Percentiles rank a stretch among this genome's conserved stretches.
Conservation (phyloP, 2,888 invertebrate genomes). For the Xestoiulus laeticollis region DNA sequence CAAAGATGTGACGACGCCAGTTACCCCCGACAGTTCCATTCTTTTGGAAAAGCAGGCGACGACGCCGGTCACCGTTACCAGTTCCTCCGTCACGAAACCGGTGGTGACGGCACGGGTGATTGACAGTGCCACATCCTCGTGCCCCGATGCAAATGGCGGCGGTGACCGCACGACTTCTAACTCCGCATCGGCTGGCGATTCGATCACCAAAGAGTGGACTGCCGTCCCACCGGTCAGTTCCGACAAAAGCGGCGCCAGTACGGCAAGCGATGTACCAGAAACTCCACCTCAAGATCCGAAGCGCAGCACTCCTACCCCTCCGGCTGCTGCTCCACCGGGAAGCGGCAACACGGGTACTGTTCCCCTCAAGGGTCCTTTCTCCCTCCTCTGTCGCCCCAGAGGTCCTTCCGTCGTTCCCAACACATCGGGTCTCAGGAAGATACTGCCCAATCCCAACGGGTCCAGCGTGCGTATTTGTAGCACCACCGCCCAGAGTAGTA, state of each 20-base stretch:
- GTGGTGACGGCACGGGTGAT: background rate
- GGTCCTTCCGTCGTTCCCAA: background rate
- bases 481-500: too few relatives aligned
- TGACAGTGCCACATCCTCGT: background rate
- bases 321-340: background rate
- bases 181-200: background rate
- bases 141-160: background rate
- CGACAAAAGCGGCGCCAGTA: background rate
- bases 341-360: background rate
- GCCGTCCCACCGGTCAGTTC: background rate
- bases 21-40: background rate
- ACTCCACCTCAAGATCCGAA: background rate
- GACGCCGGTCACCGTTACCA: background rate
- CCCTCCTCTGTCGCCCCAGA: background rate
- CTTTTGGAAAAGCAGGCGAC: background rate
- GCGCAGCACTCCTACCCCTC: background rate
- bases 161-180: background rate
- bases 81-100: background rate
- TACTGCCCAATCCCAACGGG: too few relatives aligned
- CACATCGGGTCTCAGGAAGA: too few relatives aligned
- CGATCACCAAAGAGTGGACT: background rate
- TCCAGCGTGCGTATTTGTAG: too few relatives aligned
- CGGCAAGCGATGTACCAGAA: background rate
- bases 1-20: background rate
- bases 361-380: background rate